Evolutionary conservation across 2,113 vertebrate species (phyloP), one percentile per base, ranked within the genome.

Genomic region (Sialia sialis): DNA sequence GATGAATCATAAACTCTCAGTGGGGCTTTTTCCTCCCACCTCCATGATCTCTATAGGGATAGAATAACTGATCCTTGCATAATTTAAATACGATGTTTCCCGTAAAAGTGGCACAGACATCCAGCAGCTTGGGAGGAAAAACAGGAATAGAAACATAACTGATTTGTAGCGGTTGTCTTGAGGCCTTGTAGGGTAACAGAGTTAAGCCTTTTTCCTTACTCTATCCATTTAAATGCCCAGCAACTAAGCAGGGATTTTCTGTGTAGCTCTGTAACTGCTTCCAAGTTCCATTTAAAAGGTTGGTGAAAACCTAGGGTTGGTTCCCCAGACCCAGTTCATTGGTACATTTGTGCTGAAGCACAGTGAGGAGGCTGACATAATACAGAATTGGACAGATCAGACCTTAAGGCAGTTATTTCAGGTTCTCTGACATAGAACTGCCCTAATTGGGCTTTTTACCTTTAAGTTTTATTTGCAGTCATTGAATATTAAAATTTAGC

Each of bases 111-210:
- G 41, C 67, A 43, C 38, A 55, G 90, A 43, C 78, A n/a, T 90
- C 36, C 51, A 88, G 85, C 94, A 90, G 83, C 90, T 86, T 90
- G 92, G 38, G 85, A 94, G 88, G 67, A 90, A 58, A 51, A 94
- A 77, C 83, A 83, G 74, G 96, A 95, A 96, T 96, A 96, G 96
- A 93, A 96, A 88, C 94, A 11, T 32, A 87, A 90, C 85, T 87
- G 88, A 76, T 93, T 88, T 5, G 16, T 44, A 85, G 76, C 85
- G 59, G 82, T 95, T 93, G 68, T 90, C 82, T 94, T 83, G 77
- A 90, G 59, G 90, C 95, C 96, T 96, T 96, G 92, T 96, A 96
- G 94, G 96, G 96, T 96, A 95, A 85, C 75, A 58, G 70, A 93
- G 75, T 90, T 96, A 96, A 95, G 90, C 85, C 88, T 83, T 96